These are phyloP conservation scores for Drosophila sturtevanti DNA, from an alignment of 1,140 invertebrate genomes.

Conservation along the genomic window DNA sequence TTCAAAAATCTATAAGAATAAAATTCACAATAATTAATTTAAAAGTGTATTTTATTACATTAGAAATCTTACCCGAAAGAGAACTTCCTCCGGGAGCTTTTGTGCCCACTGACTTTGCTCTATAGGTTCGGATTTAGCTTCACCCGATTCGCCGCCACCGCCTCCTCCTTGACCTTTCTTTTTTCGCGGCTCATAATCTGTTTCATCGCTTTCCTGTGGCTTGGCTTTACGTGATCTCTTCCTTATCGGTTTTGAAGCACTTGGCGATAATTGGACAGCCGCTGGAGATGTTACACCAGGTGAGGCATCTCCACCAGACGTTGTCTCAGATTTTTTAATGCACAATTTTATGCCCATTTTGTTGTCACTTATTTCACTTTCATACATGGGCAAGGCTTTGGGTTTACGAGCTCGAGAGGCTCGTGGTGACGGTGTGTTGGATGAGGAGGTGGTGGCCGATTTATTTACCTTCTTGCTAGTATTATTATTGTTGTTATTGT, in stretches of 20 bases:
- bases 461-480: conserved; percentile 63
- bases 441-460: conserved; percentile 33
- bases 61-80: conserved; percentile 81
- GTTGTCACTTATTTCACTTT: conserved; percentile 85
- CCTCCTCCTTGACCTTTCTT: conserved; percentile 62
- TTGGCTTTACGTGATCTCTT: conserved; percentile 84
- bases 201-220: conserved; percentile 83
- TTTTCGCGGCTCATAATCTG: conserved; percentile 83
- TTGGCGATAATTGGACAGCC: conserved; percentile 13
- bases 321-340: conserved; percentile 85
- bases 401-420: conserved; percentile 63
- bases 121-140: conserved; percentile 75
- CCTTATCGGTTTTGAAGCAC: conserved; percentile 61
- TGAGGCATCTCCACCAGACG: conserved; percentile 35
- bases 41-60: not conserved
- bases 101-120: conserved; percentile 85
- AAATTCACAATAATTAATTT: not conserved
- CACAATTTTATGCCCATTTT: conserved; percentile 86
- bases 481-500: conserved; percentile 45
- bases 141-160: conserved; percentile 31
- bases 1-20: conserved; percentile 86
- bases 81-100: conserved; percentile 86
- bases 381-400: conserved; percentile 78
- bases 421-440: conserved; percentile 52
- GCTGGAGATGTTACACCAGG: conserved; percentile 18